Percentiles rank a stretch among this genome's conserved stretches.
phyloP scores from a whole-genome alignment of 2,113 vertebrate species.

The Spermophilus dauricus region DNA sequence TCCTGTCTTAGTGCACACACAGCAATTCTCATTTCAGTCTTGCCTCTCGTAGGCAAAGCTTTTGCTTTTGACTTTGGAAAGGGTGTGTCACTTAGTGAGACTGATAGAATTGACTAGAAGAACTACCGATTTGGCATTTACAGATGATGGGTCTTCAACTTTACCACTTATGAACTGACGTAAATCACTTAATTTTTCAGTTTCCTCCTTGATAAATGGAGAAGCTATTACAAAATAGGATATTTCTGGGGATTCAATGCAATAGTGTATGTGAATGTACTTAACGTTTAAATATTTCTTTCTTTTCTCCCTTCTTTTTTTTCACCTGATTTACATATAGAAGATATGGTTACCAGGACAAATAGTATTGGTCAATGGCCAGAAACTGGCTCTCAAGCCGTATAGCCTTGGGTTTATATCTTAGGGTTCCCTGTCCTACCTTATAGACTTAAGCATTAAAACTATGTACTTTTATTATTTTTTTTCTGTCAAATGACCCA shows the following conservation, averaged over 20 bases:
- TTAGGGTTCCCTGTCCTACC: background rate
- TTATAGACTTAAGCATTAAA: background rate
- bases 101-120: background rate
- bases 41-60: background rate
- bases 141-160: background rate
- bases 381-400: background rate
- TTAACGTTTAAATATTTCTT: constrained; percentile 4
- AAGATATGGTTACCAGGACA: background rate
- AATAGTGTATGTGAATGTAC: background rate
- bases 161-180: background rate
- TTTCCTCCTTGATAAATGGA: constrained; percentile 12
- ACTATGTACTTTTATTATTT: background rate
- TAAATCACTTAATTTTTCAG: background rate
- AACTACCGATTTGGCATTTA: background rate
- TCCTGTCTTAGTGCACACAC: background rate
- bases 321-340: background rate
- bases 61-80: background rate
- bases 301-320: background rate
- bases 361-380: background rate
- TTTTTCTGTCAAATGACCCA: background rate
- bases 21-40: background rate
- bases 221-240: background rate
- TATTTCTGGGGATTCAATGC: background rate
- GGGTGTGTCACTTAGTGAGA: background rate
- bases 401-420: background rate